Evolutionary conservation across 2,113 vertebrate species (phyloP).

Genomic region (Micronisus gabar): DNA sequence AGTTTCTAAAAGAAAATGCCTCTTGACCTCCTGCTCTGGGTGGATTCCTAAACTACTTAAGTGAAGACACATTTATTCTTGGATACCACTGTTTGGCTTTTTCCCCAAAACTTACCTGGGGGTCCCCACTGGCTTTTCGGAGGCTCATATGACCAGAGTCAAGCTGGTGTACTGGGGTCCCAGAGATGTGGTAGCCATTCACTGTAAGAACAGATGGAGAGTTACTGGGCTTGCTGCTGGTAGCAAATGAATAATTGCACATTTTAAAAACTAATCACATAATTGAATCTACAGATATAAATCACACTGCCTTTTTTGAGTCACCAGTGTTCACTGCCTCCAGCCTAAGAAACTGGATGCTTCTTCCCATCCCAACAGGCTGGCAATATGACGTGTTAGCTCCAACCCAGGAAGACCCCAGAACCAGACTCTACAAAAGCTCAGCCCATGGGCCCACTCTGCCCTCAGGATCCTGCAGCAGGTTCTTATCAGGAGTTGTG

Average conservation of each 20-base stretch:
- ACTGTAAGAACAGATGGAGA: conserved; percentile 76
- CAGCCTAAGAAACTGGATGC: background rate
- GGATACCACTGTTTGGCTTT: background rate
- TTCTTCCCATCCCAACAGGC: background rate
- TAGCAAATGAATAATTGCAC: background rate
- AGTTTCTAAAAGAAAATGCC: background rate
- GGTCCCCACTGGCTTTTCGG: conserved; percentile 82
- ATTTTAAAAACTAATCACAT: background rate
- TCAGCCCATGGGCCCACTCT: background rate
- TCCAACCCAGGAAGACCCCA: background rate
- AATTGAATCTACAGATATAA: background rate
- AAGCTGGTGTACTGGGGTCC: conserved; percentile 81
- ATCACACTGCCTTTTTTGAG: background rate
- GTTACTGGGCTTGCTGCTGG: background rate
- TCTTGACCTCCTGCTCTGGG: background rate
- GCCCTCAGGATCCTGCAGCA: background rate
- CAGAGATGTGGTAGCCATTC: conserved; percentile 91
- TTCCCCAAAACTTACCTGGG: conserved; percentile 79
- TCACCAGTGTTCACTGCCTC: background rate
- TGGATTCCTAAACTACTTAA: background rate
- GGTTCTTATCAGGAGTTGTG: background rate
- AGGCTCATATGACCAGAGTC: conserved; percentile 81
- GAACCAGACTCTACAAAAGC: background rate
- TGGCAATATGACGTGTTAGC: background rate
- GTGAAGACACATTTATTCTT: background rate